Conservation (phyloP, 2,888 invertebrate genomes). For the Cerceris rybyensis region DNA sequence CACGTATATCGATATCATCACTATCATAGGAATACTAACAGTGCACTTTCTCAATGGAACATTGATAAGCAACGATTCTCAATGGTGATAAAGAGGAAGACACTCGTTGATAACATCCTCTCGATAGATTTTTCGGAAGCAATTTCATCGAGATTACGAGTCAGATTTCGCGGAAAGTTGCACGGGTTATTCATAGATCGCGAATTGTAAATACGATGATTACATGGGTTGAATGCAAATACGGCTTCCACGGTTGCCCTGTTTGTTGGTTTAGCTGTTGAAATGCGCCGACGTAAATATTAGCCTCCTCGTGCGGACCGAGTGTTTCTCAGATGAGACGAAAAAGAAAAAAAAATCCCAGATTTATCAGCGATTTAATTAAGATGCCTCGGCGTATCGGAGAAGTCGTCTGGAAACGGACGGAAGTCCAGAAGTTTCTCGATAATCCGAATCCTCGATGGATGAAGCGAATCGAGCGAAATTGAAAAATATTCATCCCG, state of each 20-base stretch:
- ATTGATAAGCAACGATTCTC: conserved; percentile 11
- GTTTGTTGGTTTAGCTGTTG: too few species aligned
- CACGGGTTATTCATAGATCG: conserved; percentile 21
- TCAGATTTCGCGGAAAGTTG: conserved; percentile 23
- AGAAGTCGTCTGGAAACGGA: too few species aligned
- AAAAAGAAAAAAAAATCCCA: too few species aligned
- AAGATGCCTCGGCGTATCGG: too few species aligned
- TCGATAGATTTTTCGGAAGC: conserved; percentile 19
- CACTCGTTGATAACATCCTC: background rate
- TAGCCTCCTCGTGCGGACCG: too few species aligned
- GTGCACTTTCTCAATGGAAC: background rate
- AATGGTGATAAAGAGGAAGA: conserved; percentile 14
- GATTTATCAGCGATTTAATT: too few species aligned
- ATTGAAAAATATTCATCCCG: too few species aligned
- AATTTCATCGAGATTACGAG: conserved; percentile 16
- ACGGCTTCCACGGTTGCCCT: background rate
- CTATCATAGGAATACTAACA: background rate
- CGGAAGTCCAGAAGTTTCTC: too few species aligned
- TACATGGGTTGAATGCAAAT: conserved; percentile 27
- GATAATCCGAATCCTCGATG: too few species aligned
- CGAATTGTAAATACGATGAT: conserved; percentile 13
- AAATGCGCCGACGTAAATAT: too few species aligned
- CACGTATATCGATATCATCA: background rate
- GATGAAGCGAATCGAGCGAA: too few species aligned
- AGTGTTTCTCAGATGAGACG: too few species aligned